Base-by-base conservation (phyloP, 2,797 vertebrate genomes). In the Sebastes steindachneri region DNA sequence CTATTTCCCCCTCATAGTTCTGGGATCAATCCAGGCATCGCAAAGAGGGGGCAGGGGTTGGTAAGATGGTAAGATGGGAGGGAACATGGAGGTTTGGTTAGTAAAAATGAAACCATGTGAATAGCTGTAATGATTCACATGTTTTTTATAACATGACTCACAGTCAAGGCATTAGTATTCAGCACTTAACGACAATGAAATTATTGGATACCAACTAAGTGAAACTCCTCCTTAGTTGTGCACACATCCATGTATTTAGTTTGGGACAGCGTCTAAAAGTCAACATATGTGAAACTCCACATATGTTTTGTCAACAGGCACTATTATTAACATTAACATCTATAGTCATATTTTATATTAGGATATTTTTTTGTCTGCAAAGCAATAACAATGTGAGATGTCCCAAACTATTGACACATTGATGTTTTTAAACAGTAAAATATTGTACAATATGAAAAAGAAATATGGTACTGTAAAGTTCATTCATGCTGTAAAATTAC, bases 1-100 rank as follows among this genome's bases (percentile, higher is more conserved):
- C 96, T 86, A 97, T 96, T 80, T 96, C 96, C 89, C 96, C 97
- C 84, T 97, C 97, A 89, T 95, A 96, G 73, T 80, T 96, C 97
- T 98, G 95, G 89, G 66, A 89, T 86, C 7, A 31, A 53, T 83
- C 74, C 77, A 68, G 73, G 77, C 23, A 28, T 80, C n/a, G 7
- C 25, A 73, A 60, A 83, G 83, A 82, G 79, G 88, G 79, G 37
- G 93, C 21, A 91, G 85, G 88, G 92, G 93, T 91, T 87, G 94
- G 69, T 58, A 35, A 12, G 89, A 93, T 93, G 93, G 86, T 85
- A 95, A 12, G 89, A 93, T 93, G 93, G 86, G 86, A 95, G 82
- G 91, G 37, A 95, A 96, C 83, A 95, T 19, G 67, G 63, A 90
- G 26, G 73, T 73, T 73, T 73, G 62, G 85, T 92, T 89, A 90